Conservation (phyloP, 2,888 invertebrate genomes). For the Agrotis clavis region DNA sequence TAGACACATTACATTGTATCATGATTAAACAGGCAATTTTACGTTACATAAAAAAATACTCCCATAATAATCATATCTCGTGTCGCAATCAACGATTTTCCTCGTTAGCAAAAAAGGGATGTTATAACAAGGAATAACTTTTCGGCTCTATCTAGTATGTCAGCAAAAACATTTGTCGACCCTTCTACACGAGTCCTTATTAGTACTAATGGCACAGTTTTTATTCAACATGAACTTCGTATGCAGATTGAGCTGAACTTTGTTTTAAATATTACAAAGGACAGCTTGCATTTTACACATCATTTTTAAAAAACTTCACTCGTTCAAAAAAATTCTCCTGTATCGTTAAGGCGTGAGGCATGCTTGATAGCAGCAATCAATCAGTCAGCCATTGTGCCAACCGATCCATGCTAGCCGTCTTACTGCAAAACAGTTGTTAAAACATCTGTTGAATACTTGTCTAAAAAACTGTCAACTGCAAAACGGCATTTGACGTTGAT, state of each 20-base stretch:
- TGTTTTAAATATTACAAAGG: neutral
- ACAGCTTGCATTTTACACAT: no score
- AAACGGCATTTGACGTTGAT: no score
- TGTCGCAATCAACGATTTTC: constrained; percentile 36
- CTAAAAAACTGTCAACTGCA: no score
- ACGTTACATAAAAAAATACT: neutral
- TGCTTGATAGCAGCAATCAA: no score
- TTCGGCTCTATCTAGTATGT: constrained; percentile 28
- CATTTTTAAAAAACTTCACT: no score
- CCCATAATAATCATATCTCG: constrained; percentile 5
- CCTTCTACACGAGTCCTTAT: constrained; percentile 26
- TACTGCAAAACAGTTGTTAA: no score
- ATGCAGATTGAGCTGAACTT: neutral
- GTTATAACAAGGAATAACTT: constrained; percentile 36
- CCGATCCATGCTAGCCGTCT: no score
- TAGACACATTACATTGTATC: neutral
- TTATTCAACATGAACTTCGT: constrained; percentile 2
- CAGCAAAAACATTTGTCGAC: constrained; percentile 43
- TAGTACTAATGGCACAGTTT: constrained; percentile 45
- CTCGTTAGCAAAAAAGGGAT: constrained; percentile 48
- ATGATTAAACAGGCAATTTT: neutral
- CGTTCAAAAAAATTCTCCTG: no score
- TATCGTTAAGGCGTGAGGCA: no score
- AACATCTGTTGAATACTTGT: no score
- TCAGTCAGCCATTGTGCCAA: no score